phyloP scores from a whole-genome alignment of 2,113 vertebrate genomes.

The Corythaeola cristata region DNA sequence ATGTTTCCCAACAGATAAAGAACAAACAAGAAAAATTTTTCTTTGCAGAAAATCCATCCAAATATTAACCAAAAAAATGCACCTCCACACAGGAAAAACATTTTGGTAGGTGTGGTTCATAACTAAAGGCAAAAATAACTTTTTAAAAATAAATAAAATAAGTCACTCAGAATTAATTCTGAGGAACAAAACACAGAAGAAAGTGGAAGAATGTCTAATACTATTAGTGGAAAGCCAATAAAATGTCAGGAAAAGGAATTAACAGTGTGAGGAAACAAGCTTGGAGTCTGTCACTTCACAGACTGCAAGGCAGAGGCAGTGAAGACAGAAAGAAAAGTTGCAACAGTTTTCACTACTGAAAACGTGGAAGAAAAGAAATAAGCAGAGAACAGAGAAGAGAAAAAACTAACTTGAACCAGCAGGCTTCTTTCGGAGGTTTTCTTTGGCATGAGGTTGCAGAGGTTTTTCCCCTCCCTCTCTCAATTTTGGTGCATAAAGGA shows the following conservation, averaged over 20 bases:
- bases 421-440: not conserved
- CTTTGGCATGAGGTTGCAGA: not conserved
- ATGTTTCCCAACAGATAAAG: not conserved
- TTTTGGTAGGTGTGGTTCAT: not conserved
- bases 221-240: not conserved
- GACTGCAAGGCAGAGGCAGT: not conserved
- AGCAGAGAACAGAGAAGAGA: not conserved
- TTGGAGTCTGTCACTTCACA: not conserved
- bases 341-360: not conserved
- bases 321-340: not conserved
- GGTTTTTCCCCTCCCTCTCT: accelerated
- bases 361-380: not conserved
- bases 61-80: not conserved
- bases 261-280: not conserved
- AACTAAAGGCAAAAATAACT: not conserved
- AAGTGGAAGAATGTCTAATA: not conserved
- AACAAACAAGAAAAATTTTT: not conserved
- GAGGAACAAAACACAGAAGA: not conserved
- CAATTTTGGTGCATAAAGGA: not conserved
- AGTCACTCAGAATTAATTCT: not conserved
- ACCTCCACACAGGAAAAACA: not conserved
- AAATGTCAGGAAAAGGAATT: not conserved
- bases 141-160: not conserved
- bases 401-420: not conserved
- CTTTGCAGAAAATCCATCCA: not conserved